Evolutionary conservation across 2,113 vertebrate species (phyloP).

Genomic region (Nesogale talazaci): DNA sequence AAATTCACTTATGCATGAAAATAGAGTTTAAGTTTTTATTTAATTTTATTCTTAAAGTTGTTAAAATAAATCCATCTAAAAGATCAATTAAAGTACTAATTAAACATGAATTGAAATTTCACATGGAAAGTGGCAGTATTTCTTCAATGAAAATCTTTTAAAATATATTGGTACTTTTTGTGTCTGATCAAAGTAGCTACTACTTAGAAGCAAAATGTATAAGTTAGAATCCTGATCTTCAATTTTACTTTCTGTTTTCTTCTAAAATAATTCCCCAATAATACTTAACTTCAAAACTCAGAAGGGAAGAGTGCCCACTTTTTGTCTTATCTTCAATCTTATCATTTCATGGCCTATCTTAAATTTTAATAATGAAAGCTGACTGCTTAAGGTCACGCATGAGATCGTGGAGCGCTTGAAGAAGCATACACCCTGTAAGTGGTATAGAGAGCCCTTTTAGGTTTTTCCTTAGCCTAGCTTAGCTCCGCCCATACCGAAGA

Average conservation of each 20-base stretch:
- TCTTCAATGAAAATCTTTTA: not conserved
- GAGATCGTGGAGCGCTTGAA: conserved; percentile 1
- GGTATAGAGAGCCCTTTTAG: not conserved
- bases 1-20: not conserved
- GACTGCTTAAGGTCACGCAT: not conserved
- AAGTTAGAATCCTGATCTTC: not conserved
- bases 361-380: not conserved
- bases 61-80: not conserved
- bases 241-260: not conserved
- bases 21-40: not conserved
- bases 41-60: conserved; percentile 37
- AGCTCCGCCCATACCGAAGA: not conserved
- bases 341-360: not conserved
- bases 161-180: not conserved
- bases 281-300: not conserved
- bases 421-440: not conserved
- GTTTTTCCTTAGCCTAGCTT: not conserved
- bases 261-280: not conserved
- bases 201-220: not conserved
- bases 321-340: not conserved
- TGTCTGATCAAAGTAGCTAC: not conserved
- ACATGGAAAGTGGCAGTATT: not conserved
- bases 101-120: not conserved
- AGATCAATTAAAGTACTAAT: not conserved
- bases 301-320: not conserved